These are phyloP conservation scores for Mallotus villosus DNA, from an alignment of 2,797 vertebrate species.

Conservation along the genomic window DNA sequence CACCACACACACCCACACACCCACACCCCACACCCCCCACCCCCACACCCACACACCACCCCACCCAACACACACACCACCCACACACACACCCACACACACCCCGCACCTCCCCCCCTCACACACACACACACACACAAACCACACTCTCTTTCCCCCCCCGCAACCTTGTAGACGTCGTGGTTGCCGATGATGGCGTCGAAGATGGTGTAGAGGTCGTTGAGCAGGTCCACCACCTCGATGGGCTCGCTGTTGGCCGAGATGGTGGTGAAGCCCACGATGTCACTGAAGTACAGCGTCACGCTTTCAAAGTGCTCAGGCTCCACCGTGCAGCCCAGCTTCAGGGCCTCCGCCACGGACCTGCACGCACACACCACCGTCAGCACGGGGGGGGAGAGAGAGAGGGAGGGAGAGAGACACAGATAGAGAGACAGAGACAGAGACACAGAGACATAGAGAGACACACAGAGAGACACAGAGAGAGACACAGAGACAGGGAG, in stretches of 20 bases:
- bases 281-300: conserved; percentile 79
- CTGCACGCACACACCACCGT: conserved; percentile 44
- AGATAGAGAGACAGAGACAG: neutral
- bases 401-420: neutral
- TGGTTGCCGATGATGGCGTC: conserved; percentile 79
- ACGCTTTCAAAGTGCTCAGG: conserved; percentile 75
- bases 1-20: neutral
- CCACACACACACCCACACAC: no score
- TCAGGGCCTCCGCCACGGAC: conserved; percentile 76
- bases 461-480: no score
- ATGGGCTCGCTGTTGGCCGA: conserved; percentile 80
- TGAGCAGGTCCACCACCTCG: conserved; percentile 80
- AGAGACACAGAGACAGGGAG: neutral
- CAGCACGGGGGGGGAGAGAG: neutral
- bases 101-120: rapidly evolving
- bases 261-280: conserved; percentile 82
- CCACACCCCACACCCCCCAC: no score
- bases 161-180: conserved; percentile 77
- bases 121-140: neutral
- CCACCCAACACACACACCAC: no score
- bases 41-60: no score
- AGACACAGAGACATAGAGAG: neutral
- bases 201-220: conserved; percentile 79
- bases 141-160: neutral
- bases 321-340: conserved; percentile 66